phyloP scores from a whole-genome alignment of 2,888 invertebrate species.

The Thumatha senex region DNA sequence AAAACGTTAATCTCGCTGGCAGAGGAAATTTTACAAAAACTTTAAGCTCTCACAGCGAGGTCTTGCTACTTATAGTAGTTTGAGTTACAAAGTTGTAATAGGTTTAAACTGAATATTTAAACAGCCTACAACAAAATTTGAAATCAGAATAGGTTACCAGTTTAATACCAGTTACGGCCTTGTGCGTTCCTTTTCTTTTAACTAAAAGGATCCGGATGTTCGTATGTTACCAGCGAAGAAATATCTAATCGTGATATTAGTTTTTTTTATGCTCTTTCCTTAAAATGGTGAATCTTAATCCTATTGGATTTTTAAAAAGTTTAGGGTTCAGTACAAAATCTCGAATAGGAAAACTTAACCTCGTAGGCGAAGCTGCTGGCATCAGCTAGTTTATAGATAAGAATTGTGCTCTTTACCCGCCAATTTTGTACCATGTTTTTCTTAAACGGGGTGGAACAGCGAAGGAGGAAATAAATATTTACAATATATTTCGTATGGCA shows the following conservation, averaged over 20 bases:
- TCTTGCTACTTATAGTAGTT: slow-evolving; percentile 47
- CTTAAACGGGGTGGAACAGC: slow-evolving; percentile 30
- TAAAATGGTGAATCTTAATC: slow-evolving; percentile 2
- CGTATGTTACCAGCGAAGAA: slow-evolving; percentile 19
- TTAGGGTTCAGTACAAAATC: too few relatives aligned
- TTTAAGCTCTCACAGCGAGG: slow-evolving; percentile 53
- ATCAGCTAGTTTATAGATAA: background rate
- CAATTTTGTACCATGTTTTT: slow-evolving; percentile 23
- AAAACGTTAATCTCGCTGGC: slow-evolving; percentile 57
- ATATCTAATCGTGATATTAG: slow-evolving; percentile 32
- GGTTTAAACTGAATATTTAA: slow-evolving; percentile 69
- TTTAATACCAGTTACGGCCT: slow-evolving; percentile 30
- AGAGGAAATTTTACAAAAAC: slow-evolving; percentile 76
- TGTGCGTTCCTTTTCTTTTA: slow-evolving; percentile 39
- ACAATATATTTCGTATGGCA: slow-evolving; percentile 58
- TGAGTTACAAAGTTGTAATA: slow-evolving; percentile 64
- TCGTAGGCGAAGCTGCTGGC: too few relatives aligned
- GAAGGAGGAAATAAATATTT: slow-evolving; percentile 57
- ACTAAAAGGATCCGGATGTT: slow-evolving; percentile 34
- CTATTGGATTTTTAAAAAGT: too few relatives aligned
- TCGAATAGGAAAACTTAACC: too few relatives aligned
- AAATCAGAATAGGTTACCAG: slow-evolving; percentile 38
- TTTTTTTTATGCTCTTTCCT: slow-evolving; percentile 16
- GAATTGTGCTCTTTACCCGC: background rate
- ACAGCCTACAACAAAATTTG: slow-evolving; percentile 42